Base-by-base conservation (phyloP, 2,797 vertebrate species). In the Lagocephalus sceleratus region DNA sequence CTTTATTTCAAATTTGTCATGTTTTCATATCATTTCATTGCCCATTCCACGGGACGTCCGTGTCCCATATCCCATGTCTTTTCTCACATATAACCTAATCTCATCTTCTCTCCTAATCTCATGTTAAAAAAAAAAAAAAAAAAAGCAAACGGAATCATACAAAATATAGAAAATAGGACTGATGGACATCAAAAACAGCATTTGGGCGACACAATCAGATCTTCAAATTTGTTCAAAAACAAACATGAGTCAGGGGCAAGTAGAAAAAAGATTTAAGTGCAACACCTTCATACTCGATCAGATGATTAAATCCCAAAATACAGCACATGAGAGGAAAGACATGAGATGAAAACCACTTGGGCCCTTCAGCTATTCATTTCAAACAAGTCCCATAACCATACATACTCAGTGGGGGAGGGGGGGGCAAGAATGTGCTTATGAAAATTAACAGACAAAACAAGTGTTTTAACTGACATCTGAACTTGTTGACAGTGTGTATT, bases 1-100 rank as follows among this genome's bases (percentile, higher is more conserved):
- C 63, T 87, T 90, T 88, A 85, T 87, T 89, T 83, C 66, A 85
- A 85, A 81, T 81, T 78, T 70, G 66, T 79, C 68, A 66, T 23
- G 44, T 58, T 75, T 66, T 41, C 71, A 64, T 62, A 64, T 63
- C 48, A 67, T 73, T 66, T 63, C 48, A 67, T 73, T 66, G 70
- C 73, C 73, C 79, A 68, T 67, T 70, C 63, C 21, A 74, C 61
- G 40, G 12, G 63, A 63, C 21, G 52, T 42, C 39, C 20, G 47
- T 73, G 68, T 68, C 46, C 51, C 54, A 57, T 47, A 54, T 41
- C 72, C 50, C 61, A 72, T 77, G 68, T 72, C 65, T 78, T 63
- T 70, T 42, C 75, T 71, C 73, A 48, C 79, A 79, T 65, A 66
- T 48, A 57, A 60, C 51, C 72, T 54, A 85, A 83, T 85, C 70